Base-by-base conservation (phyloP, 2,113 vertebrate species). In the Heterocephalus glaber region DNA sequence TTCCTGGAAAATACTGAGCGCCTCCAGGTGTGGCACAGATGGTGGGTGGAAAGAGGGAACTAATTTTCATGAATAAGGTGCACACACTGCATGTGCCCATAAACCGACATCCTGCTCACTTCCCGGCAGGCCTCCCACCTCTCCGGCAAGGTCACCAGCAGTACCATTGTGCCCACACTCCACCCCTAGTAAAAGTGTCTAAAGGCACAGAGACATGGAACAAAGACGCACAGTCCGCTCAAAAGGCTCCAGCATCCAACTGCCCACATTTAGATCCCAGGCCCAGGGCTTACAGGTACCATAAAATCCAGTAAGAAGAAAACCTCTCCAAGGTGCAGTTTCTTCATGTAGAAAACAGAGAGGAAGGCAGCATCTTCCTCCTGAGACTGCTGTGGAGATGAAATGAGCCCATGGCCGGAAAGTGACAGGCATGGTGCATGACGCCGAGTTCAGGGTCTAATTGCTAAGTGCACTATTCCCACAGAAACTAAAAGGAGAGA, bases 11-110 rank as follows among this genome's bases (percentile, higher is more conserved):
- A 54, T 54, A 80, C 83, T 76, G 80, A 96, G 65, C 14, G 0
- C 52, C 38, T 86, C 95, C 97, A 98, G 97, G 95, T 97, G 96
- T 92, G 28, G 94, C 94, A 97, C 86, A 97, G 97, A 97, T 97
- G 97, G 97, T 79, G 65, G 72, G 77, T 58, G 63, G 88, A 47
- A 95, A 77, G 19, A 47, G 1, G 35, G 35, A 91, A 61, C 79
- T 61, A 58, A 80, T 92, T 96, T 95, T 96, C 96, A 44, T 10
- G 91, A 94, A 30, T 60, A 54, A 79, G 83, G 61, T 52, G 4
- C 70, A 35, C n/a, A 65, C 41, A 65, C 56, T 38, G 28, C 41
- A 19, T 0, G 65, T 3, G 12, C 80, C 76, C 83, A 35, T 56
- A 38, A 94, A 86, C 56, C 63, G 41, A 83, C 60, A 17, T 56